phyloP scores from a whole-genome alignment of 2,113 vertebrate genomes.

The Notiomystis cincta region DNA sequence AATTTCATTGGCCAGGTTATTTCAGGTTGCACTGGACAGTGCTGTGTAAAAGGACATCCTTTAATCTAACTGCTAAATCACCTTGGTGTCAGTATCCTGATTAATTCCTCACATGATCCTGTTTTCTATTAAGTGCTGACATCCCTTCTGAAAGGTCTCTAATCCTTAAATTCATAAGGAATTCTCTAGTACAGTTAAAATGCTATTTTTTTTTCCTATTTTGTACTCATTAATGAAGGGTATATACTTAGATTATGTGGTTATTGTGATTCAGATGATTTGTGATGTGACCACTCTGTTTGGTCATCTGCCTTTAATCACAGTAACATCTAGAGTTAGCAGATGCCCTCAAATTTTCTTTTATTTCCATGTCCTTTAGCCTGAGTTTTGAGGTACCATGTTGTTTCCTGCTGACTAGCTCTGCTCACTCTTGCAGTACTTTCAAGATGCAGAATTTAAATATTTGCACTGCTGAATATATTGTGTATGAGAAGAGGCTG shows the following conservation, averaged over 20 bases:
- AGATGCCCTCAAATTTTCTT: neutral
- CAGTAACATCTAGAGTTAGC: neutral
- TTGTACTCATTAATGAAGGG: neutral
- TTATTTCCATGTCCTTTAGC: neutral
- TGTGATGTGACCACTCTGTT: neutral
- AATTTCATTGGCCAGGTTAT: neutral
- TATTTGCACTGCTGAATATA: neutral
- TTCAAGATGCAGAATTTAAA: neutral
- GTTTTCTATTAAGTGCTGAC: neutral
- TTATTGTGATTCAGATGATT: neutral
- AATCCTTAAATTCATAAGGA: neutral
- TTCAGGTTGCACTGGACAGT: neutral
- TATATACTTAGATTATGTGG: neutral
- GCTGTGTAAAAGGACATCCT: neutral
- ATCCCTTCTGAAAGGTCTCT: neutral
- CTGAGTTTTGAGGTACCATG: neutral
- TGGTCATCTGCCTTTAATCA: neutral
- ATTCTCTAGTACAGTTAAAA: neutral
- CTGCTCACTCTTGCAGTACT: neutral
- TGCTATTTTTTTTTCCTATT: neutral
- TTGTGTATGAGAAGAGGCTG: neutral
- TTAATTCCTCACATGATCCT: neutral
- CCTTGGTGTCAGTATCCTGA: neutral
- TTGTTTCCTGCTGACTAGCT: neutral
- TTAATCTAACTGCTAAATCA: slow-evolving; percentile 2